Percentiles rank a stretch among this genome's conserved stretches.
Conservation (phyloP, 2,113 vertebrate species). For the Verasper variegatus region DNA sequence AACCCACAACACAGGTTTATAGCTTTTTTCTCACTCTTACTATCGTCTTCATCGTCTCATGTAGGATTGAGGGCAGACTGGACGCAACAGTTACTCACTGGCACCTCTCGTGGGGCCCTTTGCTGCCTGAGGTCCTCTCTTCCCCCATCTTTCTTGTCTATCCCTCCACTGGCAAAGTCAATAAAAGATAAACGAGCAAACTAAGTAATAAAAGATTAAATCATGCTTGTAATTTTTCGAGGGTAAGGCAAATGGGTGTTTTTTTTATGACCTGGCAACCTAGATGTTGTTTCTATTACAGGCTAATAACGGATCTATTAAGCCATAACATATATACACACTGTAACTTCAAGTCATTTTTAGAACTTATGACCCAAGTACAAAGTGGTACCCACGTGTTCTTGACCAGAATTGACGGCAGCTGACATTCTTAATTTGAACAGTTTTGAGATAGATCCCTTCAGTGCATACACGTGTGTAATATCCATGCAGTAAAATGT, state of each 20-base stretch:
- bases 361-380: neutral
- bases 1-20: no score
- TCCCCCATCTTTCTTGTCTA: neutral
- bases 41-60: neutral
- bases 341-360: neutral
- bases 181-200: neutral
- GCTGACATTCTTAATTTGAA: no score
- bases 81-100: neutral
- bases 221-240: neutral
- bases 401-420: no score
- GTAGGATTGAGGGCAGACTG: no score
- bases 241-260: neutral
- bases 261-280: neutral
- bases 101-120: neutral
- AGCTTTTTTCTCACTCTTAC: neutral
- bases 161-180: neutral
- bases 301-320: neutral
- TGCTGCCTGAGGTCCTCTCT: neutral
- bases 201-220: neutral
- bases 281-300: neutral
- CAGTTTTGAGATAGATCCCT: no score
- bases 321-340: neutral
- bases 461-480: no score
- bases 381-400: no score
- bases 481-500: neutral